Evolutionary conservation across 2,113 vertebrate genomes (phyloP).

Genomic region (Ammodytes dubius): DNA sequence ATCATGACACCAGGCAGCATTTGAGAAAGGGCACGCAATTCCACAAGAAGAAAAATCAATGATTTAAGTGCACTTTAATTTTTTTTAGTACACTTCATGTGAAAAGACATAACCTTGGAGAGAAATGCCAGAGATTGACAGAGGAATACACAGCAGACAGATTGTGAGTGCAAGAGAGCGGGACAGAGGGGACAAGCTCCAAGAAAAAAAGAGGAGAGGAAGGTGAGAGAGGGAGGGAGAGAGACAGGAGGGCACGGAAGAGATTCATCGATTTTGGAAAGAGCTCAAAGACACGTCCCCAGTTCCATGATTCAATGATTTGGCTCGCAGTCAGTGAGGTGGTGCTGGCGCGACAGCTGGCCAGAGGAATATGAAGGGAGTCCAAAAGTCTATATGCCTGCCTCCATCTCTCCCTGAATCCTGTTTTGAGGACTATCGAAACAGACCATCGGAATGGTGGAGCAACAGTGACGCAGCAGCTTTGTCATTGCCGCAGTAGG

Average conservation of each 20-base stretch:
- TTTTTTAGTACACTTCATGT: conserved; percentile 54
- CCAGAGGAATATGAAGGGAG: conserved; percentile 19
- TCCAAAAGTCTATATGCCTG: neutral
- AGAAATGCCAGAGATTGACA: conserved; percentile 18
- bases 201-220: conserved; percentile 9
- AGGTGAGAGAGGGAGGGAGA: conserved; percentile 15
- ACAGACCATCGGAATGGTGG: conserved; percentile 13
- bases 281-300: conserved; percentile 40
- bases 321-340: conserved; percentile 48
- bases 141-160: conserved; percentile 7
- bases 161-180: conserved; percentile 1
- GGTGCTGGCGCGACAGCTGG: conserved; percentile 42
- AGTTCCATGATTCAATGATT: conserved; percentile 46
- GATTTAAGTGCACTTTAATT: conserved; percentile 61
- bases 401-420: conserved; percentile 23
- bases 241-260: neutral
- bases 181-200: conserved; percentile 23
- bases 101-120: conserved; percentile 49
- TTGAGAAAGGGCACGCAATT: conserved; percentile 61
- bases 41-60: conserved; percentile 36
- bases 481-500: conserved; percentile 29
- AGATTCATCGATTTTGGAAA: conserved; percentile 60
- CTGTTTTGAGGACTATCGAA: conserved; percentile 15
- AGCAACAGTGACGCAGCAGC: conserved; percentile 44
- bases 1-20: conserved; percentile 34